Evolutionary conservation across 2,888 invertebrate species (phyloP).

Genomic region (Stegana nigrithorax): DNA sequence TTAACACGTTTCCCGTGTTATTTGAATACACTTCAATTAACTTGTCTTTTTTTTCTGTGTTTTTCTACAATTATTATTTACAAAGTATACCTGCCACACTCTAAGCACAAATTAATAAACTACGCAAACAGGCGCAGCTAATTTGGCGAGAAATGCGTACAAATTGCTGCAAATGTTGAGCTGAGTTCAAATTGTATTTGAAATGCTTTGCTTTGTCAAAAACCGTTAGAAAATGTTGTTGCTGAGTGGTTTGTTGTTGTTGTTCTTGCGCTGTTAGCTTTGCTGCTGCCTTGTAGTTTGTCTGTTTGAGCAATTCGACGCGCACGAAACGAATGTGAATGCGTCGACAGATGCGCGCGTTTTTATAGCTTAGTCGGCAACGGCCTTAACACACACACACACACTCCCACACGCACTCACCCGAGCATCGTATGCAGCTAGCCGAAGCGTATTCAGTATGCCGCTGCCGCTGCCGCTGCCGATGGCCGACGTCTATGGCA

Average conservation of each 20-base stretch:
- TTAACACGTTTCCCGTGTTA: too few relatives aligned
- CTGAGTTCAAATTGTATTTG: too few relatives aligned
- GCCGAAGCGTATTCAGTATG: too few relatives aligned
- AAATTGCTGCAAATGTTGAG: not conserved
- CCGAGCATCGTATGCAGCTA: too few relatives aligned
- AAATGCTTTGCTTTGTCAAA: too few relatives aligned
- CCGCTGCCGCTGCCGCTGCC: too few relatives aligned
- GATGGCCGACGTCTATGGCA: too few relatives aligned
- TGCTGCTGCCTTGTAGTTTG: constrained; percentile 18
- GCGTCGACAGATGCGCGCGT: constrained; percentile 34
- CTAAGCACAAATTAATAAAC: too few relatives aligned
- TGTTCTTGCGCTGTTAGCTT: constrained; percentile 5
- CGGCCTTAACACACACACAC: not conserved
- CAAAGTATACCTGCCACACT: too few relatives aligned
- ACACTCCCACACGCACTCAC: not conserved
- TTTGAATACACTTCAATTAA: too few relatives aligned
- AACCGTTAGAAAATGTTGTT: constrained; percentile 1
- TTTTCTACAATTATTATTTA: not conserved
- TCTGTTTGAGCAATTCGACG: constrained; percentile 43
- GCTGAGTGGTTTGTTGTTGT: not conserved
- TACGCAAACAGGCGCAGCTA: too few relatives aligned
- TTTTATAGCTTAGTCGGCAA: constrained; percentile 45
- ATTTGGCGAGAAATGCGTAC: too few relatives aligned
- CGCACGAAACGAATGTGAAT: constrained; percentile 52
- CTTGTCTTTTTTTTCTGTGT: not conserved